phyloP scores from a whole-genome alignment of 2,113 vertebrate species.

The Eurystomus gularis region DNA sequence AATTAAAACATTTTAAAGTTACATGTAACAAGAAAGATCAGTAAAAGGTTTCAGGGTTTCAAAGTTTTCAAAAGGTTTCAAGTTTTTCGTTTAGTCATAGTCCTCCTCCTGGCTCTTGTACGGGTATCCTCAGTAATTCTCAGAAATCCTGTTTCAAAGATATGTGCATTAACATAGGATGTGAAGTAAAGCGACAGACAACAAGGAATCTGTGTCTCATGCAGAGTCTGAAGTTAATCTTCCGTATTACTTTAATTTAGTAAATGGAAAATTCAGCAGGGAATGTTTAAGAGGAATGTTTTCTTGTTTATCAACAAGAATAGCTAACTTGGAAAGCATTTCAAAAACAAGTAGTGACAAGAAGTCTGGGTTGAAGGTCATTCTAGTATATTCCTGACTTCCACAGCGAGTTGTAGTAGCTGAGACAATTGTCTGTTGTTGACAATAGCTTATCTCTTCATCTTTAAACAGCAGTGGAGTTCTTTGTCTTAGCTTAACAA shows the following conservation, averaged over 20 bases:
- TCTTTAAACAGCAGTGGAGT: background rate
- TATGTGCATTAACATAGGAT: background rate
- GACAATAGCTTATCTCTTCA: background rate
- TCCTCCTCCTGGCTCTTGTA: background rate
- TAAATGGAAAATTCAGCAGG: background rate
- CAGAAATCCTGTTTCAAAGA: background rate
- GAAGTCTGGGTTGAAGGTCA: background rate
- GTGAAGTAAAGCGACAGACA: background rate
- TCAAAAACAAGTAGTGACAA: background rate
- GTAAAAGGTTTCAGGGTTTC: background rate
- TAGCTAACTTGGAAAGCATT: background rate
- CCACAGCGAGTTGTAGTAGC: background rate
- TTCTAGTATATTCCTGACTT: background rate
- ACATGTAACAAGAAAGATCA: background rate
- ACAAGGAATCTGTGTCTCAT: background rate
- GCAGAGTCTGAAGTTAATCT: background rate
- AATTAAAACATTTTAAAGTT: background rate
- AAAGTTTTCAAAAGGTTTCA: too few relatives aligned
- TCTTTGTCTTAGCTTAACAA: background rate
- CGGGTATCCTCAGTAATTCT: background rate
- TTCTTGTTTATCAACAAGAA: too few relatives aligned
- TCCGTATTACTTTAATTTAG: background rate
- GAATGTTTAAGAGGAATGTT: background rate
- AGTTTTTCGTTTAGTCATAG: background rate
- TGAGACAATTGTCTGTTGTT: background rate